These are phyloP conservation scores for Agrotis puta DNA, from an alignment of 2,888 invertebrate species.

Conservation along the genomic window DNA sequence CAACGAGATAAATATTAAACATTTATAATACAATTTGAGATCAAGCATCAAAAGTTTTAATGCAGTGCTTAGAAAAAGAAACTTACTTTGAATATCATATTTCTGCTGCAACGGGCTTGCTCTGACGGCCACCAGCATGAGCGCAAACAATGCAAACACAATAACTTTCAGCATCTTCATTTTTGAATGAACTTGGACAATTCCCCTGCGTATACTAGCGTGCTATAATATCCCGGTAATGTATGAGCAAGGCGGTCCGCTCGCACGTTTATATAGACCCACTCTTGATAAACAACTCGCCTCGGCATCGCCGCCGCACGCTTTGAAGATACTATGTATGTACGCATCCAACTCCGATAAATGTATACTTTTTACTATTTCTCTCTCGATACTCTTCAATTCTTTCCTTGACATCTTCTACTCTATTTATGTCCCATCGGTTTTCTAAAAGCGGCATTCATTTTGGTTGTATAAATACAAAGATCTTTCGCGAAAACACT, in stretches of 20 bases:
- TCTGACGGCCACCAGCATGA: conserved; percentile 69
- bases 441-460: neutral
- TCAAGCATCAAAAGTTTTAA: neutral
- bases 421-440: neutral
- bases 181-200: conserved; percentile 39
- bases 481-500: conserved; percentile 49
- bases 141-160: conserved; percentile 71
- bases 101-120: conserved; percentile 66
- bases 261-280: conserved; percentile 74
- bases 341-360: conserved; percentile 26
- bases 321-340: conserved; percentile 16
- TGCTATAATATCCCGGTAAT: conserved; percentile 64
- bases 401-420: neutral
- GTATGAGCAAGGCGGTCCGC: conserved; percentile 64
- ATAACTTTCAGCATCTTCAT: conserved; percentile 70
- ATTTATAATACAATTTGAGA: neutral
- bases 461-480: neutral
- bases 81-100: conserved; percentile 66
- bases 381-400: conserved; percentile 1
- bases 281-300: conserved; percentile 73
- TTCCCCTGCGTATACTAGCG: conserved; percentile 52
- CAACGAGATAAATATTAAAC: neutral
- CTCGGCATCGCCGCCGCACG: conserved; percentile 31
- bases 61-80: neutral
- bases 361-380: conserved; percentile 1